A percentile compares a stretch with the other conserved stretches of the same genome.
Evolutionary conservation across 2,888 invertebrate species (phyloP).

Genomic region (Epiblema foenella): DNA sequence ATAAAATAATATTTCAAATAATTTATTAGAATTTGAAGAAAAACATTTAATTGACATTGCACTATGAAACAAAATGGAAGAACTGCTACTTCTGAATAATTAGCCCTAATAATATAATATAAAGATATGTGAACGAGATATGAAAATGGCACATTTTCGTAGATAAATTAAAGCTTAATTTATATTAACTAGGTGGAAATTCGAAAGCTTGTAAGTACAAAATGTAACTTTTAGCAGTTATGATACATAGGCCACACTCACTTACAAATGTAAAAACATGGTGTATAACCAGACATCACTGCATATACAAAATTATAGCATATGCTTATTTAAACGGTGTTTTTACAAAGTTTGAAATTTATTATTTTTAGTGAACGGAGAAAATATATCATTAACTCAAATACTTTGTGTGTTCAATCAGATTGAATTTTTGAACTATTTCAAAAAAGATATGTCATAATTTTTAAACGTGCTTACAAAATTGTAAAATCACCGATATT

Average conservation of each 20-base stretch:
- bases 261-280: slow-evolving; percentile 43
- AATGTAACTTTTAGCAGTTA: slow-evolving; percentile 42
- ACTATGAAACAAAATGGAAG: slow-evolving; percentile 54
- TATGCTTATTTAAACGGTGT: neutral
- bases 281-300: slow-evolving; percentile 24
- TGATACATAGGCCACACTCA: slow-evolving; percentile 43
- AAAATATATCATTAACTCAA: neutral
- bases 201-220: slow-evolving; percentile 38
- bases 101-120: slow-evolving; percentile 46
- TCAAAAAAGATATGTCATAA: neutral
- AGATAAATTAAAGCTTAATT: slow-evolving; percentile 50
- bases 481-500: slow-evolving; percentile 13
- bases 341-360: slow-evolving; percentile 3
- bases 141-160: slow-evolving; percentile 53
- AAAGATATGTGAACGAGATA: slow-evolving; percentile 59
- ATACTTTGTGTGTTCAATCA: no score
- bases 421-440: neutral
- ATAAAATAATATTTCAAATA: slow-evolving; percentile 44
- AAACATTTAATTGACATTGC: slow-evolving; percentile 51
- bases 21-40: slow-evolving; percentile 45
- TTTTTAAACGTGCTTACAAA: neutral
- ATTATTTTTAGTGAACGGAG: neutral
- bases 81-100: slow-evolving; percentile 49
- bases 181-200: slow-evolving; percentile 39
- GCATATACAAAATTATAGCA: slow-evolving; percentile 20